Evolutionary conservation across 2,888 invertebrate species (phyloP), one percentile per base, ranked within the genome.

Genomic region (Chouioia cunea): DNA sequence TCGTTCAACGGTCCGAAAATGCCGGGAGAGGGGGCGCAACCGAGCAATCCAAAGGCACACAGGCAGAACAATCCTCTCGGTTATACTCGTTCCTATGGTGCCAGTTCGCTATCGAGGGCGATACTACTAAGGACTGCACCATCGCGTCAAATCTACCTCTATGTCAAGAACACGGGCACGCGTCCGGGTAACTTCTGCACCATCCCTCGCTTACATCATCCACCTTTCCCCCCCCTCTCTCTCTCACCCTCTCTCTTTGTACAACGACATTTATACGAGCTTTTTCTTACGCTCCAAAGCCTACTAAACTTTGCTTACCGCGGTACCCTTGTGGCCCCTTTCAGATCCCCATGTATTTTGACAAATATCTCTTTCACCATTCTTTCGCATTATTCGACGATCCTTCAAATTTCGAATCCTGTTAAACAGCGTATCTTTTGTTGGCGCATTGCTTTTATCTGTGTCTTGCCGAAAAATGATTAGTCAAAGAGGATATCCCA

Each of bases 1-100:
- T 69, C 68, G 72, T 71, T 66, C 65, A 71, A 71, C 66, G 66
- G 66, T 58, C 66, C 60, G 62, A 56, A 62, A 56, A 57, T 23
- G 54, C 14, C 16, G 23, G 68, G 54, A 8, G 23, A 15, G 18
- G 53, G 66, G 46, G 52, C 36, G 36, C 36, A 36, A n/a, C n/a
- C 4, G 54, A 23, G 46, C 15, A 46, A 15, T 22, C 36, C 18
- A 27, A 22, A 46, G 36, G 23, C 46, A 22, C 2, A 22, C 22
- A 23, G 46, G 64, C 2, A 23, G 14, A 18, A 36, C 36, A 12
- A 36, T 6, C 36, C 36, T n/a, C 36, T 36, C 36, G 36, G 36
- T 27, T 27, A 27, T 6, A 27, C 36, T 36, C 36, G 6, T 36
- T 36, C 36, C 10, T 10, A 36, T n/a, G n/a, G 36, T 36, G 10